Conservation (phyloP, 2,888 invertebrate genomes). For the Agonum fuliginosum region DNA sequence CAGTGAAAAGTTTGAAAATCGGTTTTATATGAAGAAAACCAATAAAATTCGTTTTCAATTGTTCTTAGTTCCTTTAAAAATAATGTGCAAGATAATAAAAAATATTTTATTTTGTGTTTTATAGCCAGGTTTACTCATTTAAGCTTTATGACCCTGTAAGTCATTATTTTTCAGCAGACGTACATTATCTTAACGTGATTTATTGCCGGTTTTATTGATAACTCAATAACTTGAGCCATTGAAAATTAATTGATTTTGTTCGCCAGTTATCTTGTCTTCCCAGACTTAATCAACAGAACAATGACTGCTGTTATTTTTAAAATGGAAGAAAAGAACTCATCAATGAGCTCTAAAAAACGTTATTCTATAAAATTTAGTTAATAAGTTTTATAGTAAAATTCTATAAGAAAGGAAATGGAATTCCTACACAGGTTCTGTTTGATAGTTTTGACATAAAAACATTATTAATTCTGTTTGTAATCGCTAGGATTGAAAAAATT, state of each 20-base stretch:
- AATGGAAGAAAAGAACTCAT: constrained; percentile 13
- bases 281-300: constrained; percentile 32
- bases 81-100: not conserved
- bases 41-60: too few relatives aligned
- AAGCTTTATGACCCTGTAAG: not conserved
- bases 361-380: too few relatives aligned
- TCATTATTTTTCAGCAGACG: constrained; percentile 25
- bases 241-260: constrained; percentile 42
- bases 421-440: too few relatives aligned
- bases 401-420: too few relatives aligned
- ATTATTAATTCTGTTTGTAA: too few relatives aligned
- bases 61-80: not conserved
- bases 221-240: constrained; percentile 36
- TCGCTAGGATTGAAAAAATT: too few relatives aligned
- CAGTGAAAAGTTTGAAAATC: too few relatives aligned
- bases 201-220: constrained; percentile 40
- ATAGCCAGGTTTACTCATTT: constrained; percentile 13
- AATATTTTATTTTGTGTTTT: constrained; percentile 15
- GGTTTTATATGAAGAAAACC: too few relatives aligned
- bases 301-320: not conserved
- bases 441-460: too few relatives aligned
- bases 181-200: constrained; percentile 34
- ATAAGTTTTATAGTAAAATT: too few relatives aligned
- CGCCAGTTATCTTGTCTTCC: constrained; percentile 15
- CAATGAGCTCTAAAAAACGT: constrained; percentile 6